A percentile compares a stretch with the other conserved stretches of the same genome.
phyloP scores from a whole-genome alignment of 2,888 invertebrate species.

The Laspeyria flexula region DNA sequence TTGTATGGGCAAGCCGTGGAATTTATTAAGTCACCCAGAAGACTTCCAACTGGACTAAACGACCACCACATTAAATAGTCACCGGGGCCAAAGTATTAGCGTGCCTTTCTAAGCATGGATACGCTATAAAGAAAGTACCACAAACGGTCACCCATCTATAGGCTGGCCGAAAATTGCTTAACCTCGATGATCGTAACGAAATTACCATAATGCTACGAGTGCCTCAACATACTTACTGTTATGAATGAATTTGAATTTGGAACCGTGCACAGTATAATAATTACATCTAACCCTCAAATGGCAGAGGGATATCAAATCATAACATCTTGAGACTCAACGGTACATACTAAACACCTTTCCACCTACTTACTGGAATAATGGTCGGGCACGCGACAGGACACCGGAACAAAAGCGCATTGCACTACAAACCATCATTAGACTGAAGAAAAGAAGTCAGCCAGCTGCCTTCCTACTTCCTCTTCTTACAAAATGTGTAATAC shows the following conservation, averaged over 20 bases:
- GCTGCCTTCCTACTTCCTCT: conserved; percentile 84
- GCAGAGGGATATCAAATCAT: conserved; percentile 58
- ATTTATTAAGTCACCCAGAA: no score
- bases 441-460: conserved; percentile 77
- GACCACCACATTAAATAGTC: no score
- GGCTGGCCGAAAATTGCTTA: no score
- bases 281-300: conserved; percentile 42
- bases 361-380: conserved; percentile 75
- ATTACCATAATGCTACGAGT: no score
- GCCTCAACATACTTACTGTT: no score
- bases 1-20: no score
- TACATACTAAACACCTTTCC: conserved; percentile 81
- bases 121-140: no score
- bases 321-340: conserved; percentile 78
- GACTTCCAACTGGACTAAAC: no score
- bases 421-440: conserved; percentile 83
- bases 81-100: no score
- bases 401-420: conserved; percentile 74
- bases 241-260: not conserved
- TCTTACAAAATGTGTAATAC: conserved; percentile 81
- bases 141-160: no score
- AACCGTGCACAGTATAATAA: conserved; percentile 24
- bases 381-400: conserved; percentile 81
- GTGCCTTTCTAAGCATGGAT: no score
- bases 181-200: no score